Evolutionary conservation across 2,888 invertebrate genomes (phyloP), one percentile per base, ranked within the genome.

Genomic region (Operophtera brumata): DNA sequence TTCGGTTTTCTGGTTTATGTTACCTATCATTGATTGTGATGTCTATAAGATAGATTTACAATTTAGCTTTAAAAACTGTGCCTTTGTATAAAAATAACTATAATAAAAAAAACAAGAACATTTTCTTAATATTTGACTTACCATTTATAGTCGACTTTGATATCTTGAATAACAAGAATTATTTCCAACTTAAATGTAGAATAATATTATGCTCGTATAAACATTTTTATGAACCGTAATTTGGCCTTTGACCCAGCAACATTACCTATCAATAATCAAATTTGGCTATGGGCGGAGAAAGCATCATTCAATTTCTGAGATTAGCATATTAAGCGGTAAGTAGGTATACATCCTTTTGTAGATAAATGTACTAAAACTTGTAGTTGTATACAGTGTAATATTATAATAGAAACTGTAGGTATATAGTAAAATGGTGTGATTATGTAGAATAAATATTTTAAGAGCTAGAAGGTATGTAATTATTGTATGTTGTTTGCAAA

Each of bases 1-100:
- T 20, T 20, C 20, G 20, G 20, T 20, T 58, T 66, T 66, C n/a
- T 63, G 46, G 59, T 67, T 67, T 76, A 76, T 73, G 81, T 84
- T 84, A 83, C 82, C 79, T 72, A 70, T 64, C 62, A 70, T 59
- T 61, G 57, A 71, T 72, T 78, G 78, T 81, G 74, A 80, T 76
- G 71, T 68, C 58, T 71, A 64, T 73, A 59, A 57, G 41, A 64
- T 70, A 73, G 54, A 61, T 43, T 43, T 54, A 56, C 55, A 45
- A 51, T 65, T 59, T 34, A 35, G 55, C 47, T 54, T 48, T 54
- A 45, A 48, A 43, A 59, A 46, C 44, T 37, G 65, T 65, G 65
- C 65, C 65, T 65, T 65, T 53, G 37, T 46, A 45, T 47, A 7
- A 47, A 26, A 55, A 51, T 41, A 52, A 45, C 51, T 54, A 45